Base-by-base conservation (phyloP, 2,888 invertebrate species). In the Ligdia adustata region DNA sequence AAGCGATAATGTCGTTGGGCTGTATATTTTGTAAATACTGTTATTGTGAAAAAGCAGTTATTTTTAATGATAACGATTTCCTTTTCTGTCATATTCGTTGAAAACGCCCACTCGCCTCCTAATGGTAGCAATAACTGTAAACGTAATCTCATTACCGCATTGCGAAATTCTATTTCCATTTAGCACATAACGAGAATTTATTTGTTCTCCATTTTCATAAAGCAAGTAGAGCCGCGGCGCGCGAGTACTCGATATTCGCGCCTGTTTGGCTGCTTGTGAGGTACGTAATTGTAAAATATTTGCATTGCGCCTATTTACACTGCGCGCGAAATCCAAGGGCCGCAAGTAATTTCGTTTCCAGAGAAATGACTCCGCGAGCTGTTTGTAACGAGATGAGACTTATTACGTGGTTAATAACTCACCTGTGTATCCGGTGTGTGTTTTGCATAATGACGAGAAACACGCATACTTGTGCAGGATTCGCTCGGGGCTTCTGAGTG, bases 171-270 rank as follows among this genome's bases (percentile, higher is more conserved):
- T 79, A 79, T 81, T 76, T 79, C 73, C 72, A 75, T 60, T 74
- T 72, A 73, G 67, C 69, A 66, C 67, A 72, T 80, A 84, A 82
- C 80, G 78, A 82, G 76, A 82, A 84, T 83, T 82, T 85, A 82
- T 83, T 75, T 79, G 75, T 77, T 72, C 75, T 68, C 76, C 70
- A 77, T 82, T 84, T 81, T 80, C 79, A 80, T 81, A 80, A 81
- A 79, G 75, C 73, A 69, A 68, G 63, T 65, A 59, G 70, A 64
- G 63, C 63, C 70, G 63, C 67, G 69, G 66, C 64, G 62, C n/a
- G n/a, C n/a, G 66, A 64, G 67, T 72, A 71, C 70, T 66, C 67
- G 72, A 77, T 77, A 72, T 66, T 73, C 64, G 63, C 60, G 64
- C 66, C 60, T 64, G 71, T 75, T 75, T 65, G 64, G 66, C 60